Conservation (phyloP, 2,888 invertebrate genomes). For the Euzophera pinguis region DNA sequence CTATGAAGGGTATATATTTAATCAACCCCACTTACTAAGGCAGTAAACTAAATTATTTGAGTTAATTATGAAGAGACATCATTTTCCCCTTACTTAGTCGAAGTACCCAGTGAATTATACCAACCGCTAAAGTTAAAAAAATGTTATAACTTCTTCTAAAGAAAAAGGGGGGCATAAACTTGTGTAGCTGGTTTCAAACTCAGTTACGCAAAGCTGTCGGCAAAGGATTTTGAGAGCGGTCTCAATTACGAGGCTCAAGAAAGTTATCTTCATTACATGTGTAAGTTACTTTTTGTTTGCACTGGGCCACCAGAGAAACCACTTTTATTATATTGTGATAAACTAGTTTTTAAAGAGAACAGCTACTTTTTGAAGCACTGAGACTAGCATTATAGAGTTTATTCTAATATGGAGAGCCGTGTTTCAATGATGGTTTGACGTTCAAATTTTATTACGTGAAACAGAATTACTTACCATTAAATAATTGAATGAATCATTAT, state of each 20-base stretch:
- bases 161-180: slow-evolving; percentile 44
- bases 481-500: no score
- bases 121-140: slow-evolving; percentile 39
- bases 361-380: neutral
- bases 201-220: slow-evolving; percentile 52
- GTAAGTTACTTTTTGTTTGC: slow-evolving; percentile 36
- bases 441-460: no score
- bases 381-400: neutral
- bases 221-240: slow-evolving; percentile 54
- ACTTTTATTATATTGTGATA: slow-evolving; percentile 2
- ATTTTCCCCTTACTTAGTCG: slow-evolving; percentile 31
- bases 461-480: no score
- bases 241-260: slow-evolving; percentile 53
- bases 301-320: neutral
- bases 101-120: slow-evolving; percentile 30
- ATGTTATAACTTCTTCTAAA: slow-evolving; percentile 51
- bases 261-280: slow-evolving; percentile 51
- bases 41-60: slow-evolving; percentile 14
- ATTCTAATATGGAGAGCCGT: neutral
- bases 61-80: slow-evolving; percentile 30
- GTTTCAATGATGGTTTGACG: no score
- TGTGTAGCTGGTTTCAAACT: slow-evolving; percentile 54
- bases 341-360: neutral
- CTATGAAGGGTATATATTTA: no score
- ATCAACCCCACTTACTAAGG: neutral